Conservation (phyloP, 1,140 invertebrate genomes). For the Neotoxoptera formosana region DNA sequence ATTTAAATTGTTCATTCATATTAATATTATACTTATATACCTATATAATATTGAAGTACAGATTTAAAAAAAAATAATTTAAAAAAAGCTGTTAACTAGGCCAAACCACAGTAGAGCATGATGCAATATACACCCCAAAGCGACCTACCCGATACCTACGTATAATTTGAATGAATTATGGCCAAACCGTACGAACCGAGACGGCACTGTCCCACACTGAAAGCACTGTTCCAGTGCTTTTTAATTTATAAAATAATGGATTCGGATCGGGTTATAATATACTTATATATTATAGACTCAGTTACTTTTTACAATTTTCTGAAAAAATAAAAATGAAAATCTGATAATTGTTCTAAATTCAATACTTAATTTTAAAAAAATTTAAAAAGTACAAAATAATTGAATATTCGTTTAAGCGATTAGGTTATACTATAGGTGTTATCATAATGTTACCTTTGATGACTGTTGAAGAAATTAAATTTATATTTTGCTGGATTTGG, state of each 20-base stretch:
- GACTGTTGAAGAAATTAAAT: neutral
- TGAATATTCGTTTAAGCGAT: neutral
- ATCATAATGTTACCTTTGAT: neutral
- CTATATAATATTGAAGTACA: neutral
- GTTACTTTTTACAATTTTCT: neutral
- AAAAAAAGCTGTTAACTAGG: neutral
- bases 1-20: neutral
- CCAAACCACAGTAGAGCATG: neutral
- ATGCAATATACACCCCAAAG: neutral
- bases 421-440: neutral
- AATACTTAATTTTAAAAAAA: neutral
- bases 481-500: neutral
- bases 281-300: neutral
- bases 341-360: neutral
- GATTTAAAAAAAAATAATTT: neutral
- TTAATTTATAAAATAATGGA: neutral
- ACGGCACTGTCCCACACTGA: neutral
- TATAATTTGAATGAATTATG: slow-evolving; percentile 3
- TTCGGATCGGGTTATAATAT: no score
- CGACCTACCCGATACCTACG: neutral
- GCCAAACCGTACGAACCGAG: neutral
- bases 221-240: neutral
- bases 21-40: neutral
- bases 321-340: neutral
- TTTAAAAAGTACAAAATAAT: neutral